Evolutionary conservation across 2,113 vertebrate species (phyloP).

Genomic region (Halichoeres trimaculatus): DNA sequence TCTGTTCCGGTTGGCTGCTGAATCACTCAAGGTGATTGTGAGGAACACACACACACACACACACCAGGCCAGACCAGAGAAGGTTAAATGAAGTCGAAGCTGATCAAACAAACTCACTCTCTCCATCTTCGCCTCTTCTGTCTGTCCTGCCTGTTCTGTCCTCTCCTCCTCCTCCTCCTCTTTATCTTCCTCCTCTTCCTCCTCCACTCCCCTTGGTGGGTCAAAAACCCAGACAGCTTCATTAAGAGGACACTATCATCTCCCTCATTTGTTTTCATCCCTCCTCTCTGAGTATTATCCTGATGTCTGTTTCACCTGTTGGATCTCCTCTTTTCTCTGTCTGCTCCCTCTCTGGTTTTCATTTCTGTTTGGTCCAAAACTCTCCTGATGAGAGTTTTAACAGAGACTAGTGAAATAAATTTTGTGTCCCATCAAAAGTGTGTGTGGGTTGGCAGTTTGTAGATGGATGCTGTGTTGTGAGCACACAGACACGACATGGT

Average conservation of each 20-base stretch:
- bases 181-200: neutral
- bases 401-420: conserved; percentile 2
- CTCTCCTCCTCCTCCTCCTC: conserved; percentile 6
- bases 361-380: conserved; percentile 1
- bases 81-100: conserved; percentile 73
- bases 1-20: conserved; percentile 75
- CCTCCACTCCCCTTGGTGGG: neutral
- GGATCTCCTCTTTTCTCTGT: neutral
- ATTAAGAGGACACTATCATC: conserved; percentile 23
- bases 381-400: conserved; percentile 22
- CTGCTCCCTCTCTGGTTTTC: neutral
- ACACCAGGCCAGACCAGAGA: conserved; percentile 43
- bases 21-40: conserved; percentile 79
- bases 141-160: conserved; percentile 26
- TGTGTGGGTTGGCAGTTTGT: neutral
- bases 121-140: conserved; percentile 20
- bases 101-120: conserved; percentile 65
- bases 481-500: conserved; percentile 13
- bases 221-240: conserved; percentile 38
- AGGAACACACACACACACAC: conserved; percentile 35
- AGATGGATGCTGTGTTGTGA: neutral
- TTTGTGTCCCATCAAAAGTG: neutral
- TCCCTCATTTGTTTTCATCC: neutral
- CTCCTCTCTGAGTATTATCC: neutral
- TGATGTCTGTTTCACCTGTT: conserved; percentile 1